phyloP scores from a whole-genome alignment of 2,888 invertebrate species.

The Gryllus longicercus region DNA sequence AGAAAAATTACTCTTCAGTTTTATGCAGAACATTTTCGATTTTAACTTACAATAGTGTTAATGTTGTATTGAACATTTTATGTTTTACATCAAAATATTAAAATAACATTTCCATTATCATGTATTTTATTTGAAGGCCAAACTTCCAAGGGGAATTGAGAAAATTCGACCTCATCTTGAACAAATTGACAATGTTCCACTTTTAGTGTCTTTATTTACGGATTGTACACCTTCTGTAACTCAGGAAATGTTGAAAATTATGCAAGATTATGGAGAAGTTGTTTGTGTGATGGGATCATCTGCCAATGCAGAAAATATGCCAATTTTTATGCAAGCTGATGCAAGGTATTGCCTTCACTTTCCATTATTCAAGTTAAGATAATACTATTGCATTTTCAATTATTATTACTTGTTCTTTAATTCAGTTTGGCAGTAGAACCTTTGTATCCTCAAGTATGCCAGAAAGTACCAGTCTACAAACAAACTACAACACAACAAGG shows the following conservation, averaged over 20 bases:
- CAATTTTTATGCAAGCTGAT: conserved; percentile 91
- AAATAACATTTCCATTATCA: neutral
- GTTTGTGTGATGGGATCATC: conserved; percentile 92
- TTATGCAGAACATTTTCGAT: neutral
- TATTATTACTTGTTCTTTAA: conserved; percentile 22
- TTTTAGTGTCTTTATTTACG: conserved; percentile 94
- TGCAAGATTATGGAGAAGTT: conserved; percentile 71
- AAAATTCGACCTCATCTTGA: conserved; percentile 94
- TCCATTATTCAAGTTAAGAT: neutral
- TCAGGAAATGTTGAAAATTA: conserved; percentile 87
- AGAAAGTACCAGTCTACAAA: conserved; percentile 54
- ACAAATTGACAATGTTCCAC: conserved; percentile 93
- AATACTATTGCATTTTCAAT: neutral
- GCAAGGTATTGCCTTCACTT: conserved; percentile 58
- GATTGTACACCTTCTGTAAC: conserved; percentile 93
- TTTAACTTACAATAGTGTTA: neutral
- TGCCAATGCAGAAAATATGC: conserved; percentile 84
- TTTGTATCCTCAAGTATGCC: conserved; percentile 84
- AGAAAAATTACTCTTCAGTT: neutral
- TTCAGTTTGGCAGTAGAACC: conserved; percentile 90
- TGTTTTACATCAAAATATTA: neutral
- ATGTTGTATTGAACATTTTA: neutral
- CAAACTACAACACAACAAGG: conserved; percentile 47
- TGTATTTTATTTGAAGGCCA: conserved; percentile 60
- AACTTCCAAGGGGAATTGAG: conserved; percentile 92